Evolutionary conservation across 30 jellyfish, hydroid and myxozoan species (phyloP), one percentile per base, ranked within the genome.

Genomic region (Aurelia coerulea): DNA sequence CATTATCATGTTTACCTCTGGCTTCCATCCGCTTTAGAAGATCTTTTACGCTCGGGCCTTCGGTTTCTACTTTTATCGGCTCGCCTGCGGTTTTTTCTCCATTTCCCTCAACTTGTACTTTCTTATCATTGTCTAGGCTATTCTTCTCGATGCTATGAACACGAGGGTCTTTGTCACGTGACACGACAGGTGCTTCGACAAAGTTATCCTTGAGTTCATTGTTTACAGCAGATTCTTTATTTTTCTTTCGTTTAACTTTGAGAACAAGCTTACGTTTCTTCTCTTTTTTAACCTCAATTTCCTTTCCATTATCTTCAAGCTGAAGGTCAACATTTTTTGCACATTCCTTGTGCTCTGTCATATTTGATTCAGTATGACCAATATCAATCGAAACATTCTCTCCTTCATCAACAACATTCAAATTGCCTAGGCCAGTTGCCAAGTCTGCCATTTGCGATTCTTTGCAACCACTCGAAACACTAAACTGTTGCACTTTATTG

Each of bases 261-360:
- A 84, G 65, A 16, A 84, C 93, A 56, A 84, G 79, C 41, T 84
- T 84, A n/a, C 93, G 93, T 62, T 84, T 84, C 93, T 84, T 84
- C 53, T 84, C 93, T 19, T 49, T 64, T 35, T 84, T 70, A 5
- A 59, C 73, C 42, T 58, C 84, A 37, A 16, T 37, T 50, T 62
- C 71, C 51, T 29, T 56, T 31, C 33, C 91, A 46, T 73, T 41
- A 32, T 23, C 67, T 1, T 34, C 82, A 2, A 8, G 39, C 13
- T 5, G 14, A 23, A 18, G 77, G 17, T 63, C 35, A 14, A 5
- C 54, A 73, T 16, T 42, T 68, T 52, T 68, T 37, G 42, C 76
- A 74, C 50, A 9, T 32, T 65, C 73, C 23, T 49, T 49, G 49
- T 58, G 39, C 2, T 14, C 17, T 42, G 54, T 79, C 89, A 75